Percentiles rank a stretch among this genome's conserved stretches.
phyloP scores from a whole-genome alignment of 2,797 vertebrate genomes.

The Melanitta fusca region DNA sequence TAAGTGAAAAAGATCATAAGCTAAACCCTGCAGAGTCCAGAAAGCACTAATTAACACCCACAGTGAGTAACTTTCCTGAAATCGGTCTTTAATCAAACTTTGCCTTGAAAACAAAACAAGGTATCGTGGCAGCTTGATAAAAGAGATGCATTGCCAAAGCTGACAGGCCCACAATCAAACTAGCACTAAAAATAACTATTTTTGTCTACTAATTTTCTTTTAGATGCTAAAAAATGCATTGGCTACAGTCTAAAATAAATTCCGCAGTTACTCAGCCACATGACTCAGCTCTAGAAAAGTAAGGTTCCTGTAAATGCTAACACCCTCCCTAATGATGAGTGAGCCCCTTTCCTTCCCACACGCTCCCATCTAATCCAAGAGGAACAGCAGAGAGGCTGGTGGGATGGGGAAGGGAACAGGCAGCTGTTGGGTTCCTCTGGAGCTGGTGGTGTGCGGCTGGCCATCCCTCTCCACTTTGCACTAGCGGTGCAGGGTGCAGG shows the following conservation, averaged over 20 bases:
- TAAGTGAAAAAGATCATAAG: slow-evolving; percentile 47
- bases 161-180: slow-evolving; percentile 71
- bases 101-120: slow-evolving; percentile 67
- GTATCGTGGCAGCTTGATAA: slow-evolving; percentile 71
- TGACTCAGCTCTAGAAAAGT: slow-evolving; percentile 57
- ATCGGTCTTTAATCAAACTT: slow-evolving; percentile 74
- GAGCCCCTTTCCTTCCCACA: neutral
- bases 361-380: neutral
- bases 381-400: neutral
- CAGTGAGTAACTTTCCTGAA: slow-evolving; percentile 63
- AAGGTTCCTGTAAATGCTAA: neutral
- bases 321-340: neutral
- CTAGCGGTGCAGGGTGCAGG: neutral
- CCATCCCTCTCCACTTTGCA: neutral
- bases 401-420: neutral
- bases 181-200: slow-evolving; percentile 67
- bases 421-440: neutral
- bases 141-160: slow-evolving; percentile 55
- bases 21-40: slow-evolving; percentile 54
- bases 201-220: slow-evolving; percentile 57
- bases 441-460: neutral
- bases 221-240: slow-evolving; percentile 48
- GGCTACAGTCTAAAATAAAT: slow-evolving; percentile 27
- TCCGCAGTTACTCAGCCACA: slow-evolving; percentile 27
- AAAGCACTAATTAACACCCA: slow-evolving; percentile 75